Percentiles rank a stretch among this genome's conserved stretches.
Conservation (phyloP, 2,888 invertebrate genomes). For the Meiosimyza decipiens region DNA sequence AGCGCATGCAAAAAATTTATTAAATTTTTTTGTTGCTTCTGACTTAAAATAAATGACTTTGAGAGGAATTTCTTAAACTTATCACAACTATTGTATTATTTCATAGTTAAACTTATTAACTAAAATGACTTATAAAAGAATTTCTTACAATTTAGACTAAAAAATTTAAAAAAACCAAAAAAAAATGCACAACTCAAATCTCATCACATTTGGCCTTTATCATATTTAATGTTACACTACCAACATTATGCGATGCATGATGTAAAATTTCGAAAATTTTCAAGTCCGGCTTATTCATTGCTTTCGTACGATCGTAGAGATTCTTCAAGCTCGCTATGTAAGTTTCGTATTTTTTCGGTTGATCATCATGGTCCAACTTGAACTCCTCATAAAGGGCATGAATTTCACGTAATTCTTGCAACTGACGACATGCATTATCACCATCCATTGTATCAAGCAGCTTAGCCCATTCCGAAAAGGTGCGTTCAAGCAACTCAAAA, state of each 20-base stretch:
- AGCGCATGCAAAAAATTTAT: no score
- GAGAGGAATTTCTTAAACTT: no score
- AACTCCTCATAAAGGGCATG: slow-evolving; percentile 53
- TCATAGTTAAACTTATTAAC: no score
- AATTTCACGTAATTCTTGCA: slow-evolving; percentile 49
- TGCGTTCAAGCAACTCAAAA: slow-evolving; percentile 57
- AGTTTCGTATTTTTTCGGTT: slow-evolving; percentile 51
- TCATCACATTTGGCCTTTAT: slow-evolving; percentile 55
- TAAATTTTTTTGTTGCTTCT: no score
- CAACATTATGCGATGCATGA: slow-evolving; percentile 58
- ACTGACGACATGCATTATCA: slow-evolving; percentile 43
- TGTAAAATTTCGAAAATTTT: slow-evolving; percentile 57
- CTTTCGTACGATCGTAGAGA: slow-evolving; percentile 50
- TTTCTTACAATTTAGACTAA: no score
- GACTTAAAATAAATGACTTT: no score
- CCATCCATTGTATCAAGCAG: slow-evolving; percentile 39
- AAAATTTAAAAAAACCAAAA: background rate
- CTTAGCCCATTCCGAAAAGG: slow-evolving; percentile 53
- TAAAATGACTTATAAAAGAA: no score
- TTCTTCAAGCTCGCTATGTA: slow-evolving; percentile 49
- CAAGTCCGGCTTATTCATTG: slow-evolving; percentile 41
- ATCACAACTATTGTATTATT: no score
- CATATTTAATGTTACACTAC: slow-evolving; percentile 58
- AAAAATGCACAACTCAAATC: slow-evolving; percentile 30
- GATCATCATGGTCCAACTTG: slow-evolving; percentile 56